Conservation (phyloP, 2,113 vertebrate genomes). For the Hiodon tergisus region DNA sequence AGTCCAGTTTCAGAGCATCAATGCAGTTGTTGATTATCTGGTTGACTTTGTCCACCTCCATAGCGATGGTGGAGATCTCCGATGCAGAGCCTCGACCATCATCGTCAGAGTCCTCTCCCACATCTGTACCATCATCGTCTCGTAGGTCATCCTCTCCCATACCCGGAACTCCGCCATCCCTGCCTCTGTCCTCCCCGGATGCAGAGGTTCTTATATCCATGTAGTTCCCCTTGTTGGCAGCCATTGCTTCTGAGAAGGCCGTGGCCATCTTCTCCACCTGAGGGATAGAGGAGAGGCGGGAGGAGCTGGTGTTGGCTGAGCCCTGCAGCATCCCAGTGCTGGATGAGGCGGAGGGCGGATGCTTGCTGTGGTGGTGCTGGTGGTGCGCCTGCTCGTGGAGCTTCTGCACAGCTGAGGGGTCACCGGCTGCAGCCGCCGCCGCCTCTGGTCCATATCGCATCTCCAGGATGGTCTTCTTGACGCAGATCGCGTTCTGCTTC, state of each 20-base stretch:
- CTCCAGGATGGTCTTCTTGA: conserved; percentile 96
- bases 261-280: conserved; percentile 89
- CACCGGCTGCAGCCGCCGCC: conserved; percentile 61
- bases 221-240: conserved; percentile 87
- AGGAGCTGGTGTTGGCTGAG: conserved; percentile 66
- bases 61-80: conserved; percentile 97
- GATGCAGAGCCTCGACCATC: conserved; percentile 89
- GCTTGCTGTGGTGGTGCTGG: conserved; percentile 72
- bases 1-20: conserved; percentile 91
- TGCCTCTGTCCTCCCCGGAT: conserved; percentile 50
- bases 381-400: conserved; percentile 86
- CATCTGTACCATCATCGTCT: conserved; percentile 65
- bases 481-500: conserved; percentile 90
- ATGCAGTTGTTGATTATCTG: conserved; percentile 99
- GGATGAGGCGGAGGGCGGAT: conserved; percentile 77
- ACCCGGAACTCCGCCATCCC: conserved; percentile 47
- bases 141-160: conserved; percentile 54
- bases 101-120: conserved; percentile 79
- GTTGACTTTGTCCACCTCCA: conserved; percentile 98
- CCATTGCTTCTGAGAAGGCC: conserved; percentile 76
- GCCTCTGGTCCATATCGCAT: conserved; percentile 96
- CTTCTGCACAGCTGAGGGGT: conserved; percentile 83
- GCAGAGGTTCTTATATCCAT: conserved; percentile 84
- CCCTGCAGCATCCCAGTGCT: conserved; percentile 65
- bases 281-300: conserved; percentile 88